These are phyloP conservation scores for Mystacides longicornis DNA, from an alignment of 2,888 invertebrate species.

Conservation along the genomic window DNA sequence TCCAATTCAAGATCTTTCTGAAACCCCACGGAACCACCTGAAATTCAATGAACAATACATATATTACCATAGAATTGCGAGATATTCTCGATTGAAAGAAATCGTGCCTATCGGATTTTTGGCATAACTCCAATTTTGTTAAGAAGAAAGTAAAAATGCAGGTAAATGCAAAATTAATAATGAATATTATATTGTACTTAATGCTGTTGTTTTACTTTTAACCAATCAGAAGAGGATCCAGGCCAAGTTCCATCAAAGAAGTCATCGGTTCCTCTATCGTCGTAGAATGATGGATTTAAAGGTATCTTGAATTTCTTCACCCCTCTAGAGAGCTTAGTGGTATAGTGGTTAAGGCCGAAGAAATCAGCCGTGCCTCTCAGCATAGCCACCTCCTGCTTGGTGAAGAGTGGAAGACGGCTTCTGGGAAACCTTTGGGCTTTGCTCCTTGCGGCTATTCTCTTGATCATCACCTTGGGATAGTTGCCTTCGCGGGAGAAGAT, in stretches of 20 bases:
- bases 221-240: conserved; percentile 42
- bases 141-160: too few relatives aligned
- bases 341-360: conserved; percentile 59
- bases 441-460: conserved; percentile 50
- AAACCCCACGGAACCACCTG: conserved; percentile 56
- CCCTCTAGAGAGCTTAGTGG: conserved; percentile 41
- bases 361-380: conserved; percentile 59
- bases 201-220: conserved; percentile 35
- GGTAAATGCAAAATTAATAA: too few relatives aligned
- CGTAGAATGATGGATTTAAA: conserved; percentile 38
- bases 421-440: conserved; percentile 48
- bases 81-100: too few relatives aligned
- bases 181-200: background rate
- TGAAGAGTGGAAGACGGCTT: conserved; percentile 58
- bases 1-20: conserved; percentile 45
- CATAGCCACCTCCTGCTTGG: conserved; percentile 48
- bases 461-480: conserved; percentile 59
- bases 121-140: too few relatives aligned
- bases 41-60: too few relatives aligned
- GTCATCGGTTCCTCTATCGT: conserved; percentile 38
- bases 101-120: too few relatives aligned
- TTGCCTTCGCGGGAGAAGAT: conserved; percentile 56
- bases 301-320: conserved; percentile 6
- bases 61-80: too few relatives aligned
- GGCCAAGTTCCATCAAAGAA: conserved; percentile 46